phyloP scores from a whole-genome alignment of 1,140 invertebrate species.

The Atopsyche davidsoni region DNA sequence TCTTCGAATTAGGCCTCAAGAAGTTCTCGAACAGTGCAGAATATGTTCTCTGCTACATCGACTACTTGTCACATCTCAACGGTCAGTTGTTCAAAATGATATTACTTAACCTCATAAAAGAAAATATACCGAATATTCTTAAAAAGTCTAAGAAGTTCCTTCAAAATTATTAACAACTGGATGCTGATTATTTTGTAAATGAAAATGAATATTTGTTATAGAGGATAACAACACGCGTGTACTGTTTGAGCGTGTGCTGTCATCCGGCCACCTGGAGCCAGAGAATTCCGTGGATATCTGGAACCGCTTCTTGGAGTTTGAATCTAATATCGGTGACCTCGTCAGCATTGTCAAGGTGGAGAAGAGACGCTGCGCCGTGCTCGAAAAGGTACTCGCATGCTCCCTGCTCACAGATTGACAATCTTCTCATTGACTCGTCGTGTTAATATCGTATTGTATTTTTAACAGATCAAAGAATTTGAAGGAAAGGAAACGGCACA shows the following conservation, averaged over 20 bases:
- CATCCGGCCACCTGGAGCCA: constrained; percentile 83
- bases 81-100: constrained; percentile 49
- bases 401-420: not conserved
- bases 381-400: constrained; percentile 70
- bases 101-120: not conserved
- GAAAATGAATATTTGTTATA: constrained; percentile 39
- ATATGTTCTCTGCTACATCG: constrained; percentile 93
- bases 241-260: constrained; percentile 92
- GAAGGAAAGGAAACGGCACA: constrained; percentile 95
- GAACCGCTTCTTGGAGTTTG: constrained; percentile 97
- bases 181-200: not conserved
- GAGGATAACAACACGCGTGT: constrained; percentile 99
- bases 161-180: not conserved
- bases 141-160: not conserved
- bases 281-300: constrained; percentile 97
- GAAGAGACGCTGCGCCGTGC: constrained; percentile 80
- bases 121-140: too few relatives aligned
- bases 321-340: constrained; percentile 96
- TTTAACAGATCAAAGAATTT: constrained; percentile 82
- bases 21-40: constrained; percentile 92
- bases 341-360: constrained; percentile 98
- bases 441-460: constrained; percentile 4
- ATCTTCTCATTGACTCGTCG: not conserved
- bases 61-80: constrained; percentile 97
- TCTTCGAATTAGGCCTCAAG: constrained; percentile 96